These are phyloP conservation scores for Protophormia terraenovae DNA, from an alignment of 2,888 invertebrate genomes.

Conservation along the genomic window DNA sequence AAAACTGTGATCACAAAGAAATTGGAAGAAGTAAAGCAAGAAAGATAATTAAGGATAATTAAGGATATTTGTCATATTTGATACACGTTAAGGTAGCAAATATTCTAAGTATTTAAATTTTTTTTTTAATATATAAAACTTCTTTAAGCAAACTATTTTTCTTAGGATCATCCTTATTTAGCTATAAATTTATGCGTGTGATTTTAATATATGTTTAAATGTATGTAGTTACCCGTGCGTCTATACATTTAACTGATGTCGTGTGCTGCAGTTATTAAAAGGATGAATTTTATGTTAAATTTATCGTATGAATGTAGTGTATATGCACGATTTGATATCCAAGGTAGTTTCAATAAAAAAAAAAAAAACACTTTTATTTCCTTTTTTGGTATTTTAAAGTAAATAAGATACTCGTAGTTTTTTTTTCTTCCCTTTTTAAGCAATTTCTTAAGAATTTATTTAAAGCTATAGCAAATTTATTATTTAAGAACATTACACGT, in stretches of 20 bases:
- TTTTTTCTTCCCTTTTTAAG: not conserved
- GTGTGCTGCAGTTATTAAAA: constrained; percentile 28
- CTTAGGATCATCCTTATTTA: not conserved
- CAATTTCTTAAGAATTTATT: not conserved
- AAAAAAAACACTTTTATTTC: not conserved
- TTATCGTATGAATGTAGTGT: constrained; percentile 19
- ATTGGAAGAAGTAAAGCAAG: not conserved
- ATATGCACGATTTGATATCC: not conserved
- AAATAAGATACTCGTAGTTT: not conserved
- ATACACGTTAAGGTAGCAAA: not conserved
- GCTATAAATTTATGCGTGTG: not conserved
- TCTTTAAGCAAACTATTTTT: too few relatives aligned
- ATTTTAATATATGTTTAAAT: not conserved
- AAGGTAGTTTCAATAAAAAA: constrained; percentile 1
- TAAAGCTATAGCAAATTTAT: not conserved
- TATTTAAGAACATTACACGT: not conserved
- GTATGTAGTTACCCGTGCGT: not conserved
- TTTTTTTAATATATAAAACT: not conserved
- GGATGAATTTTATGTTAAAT: constrained; percentile 34
- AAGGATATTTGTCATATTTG: too few relatives aligned
- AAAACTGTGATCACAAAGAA: not conserved
- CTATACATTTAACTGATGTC: not conserved
- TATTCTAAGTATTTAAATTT: not conserved
- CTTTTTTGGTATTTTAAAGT: not conserved
- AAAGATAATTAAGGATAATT: too few relatives aligned